These are phyloP conservation scores for Campoplex nolae DNA, from an alignment of 2,888 invertebrate genomes.

Conservation along the genomic window DNA sequence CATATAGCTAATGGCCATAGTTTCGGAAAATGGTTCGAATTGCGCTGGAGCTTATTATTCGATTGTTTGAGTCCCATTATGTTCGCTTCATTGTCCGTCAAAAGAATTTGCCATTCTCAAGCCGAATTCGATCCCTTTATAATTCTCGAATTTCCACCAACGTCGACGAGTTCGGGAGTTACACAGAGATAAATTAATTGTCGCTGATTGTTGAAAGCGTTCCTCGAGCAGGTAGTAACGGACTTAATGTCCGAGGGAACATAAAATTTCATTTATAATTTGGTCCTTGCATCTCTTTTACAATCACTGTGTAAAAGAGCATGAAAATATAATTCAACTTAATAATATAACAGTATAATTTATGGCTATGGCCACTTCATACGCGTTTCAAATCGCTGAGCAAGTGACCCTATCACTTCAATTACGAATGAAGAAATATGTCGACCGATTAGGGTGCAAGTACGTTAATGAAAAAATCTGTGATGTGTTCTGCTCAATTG, in stretches of 20 bases:
- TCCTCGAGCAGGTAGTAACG: slow-evolving; percentile 19
- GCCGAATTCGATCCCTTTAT: slow-evolving; percentile 5
- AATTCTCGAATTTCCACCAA: not conserved
- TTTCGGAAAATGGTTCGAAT: slow-evolving; percentile 41
- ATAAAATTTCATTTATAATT: slow-evolving; percentile 27
- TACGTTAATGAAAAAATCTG: not conserved
- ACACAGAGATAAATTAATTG: slow-evolving; percentile 53
- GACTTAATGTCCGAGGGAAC: not conserved
- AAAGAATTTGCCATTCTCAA: slow-evolving; percentile 55
- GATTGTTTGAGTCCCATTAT: slow-evolving; percentile 66
- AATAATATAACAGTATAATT: too few relatives aligned
- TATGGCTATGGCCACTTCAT: not conserved
- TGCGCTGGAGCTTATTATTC: slow-evolving; percentile 57
- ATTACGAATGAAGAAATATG: not conserved
- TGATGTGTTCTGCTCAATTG: too few relatives aligned
- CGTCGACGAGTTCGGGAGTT: not conserved
- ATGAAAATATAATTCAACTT: not conserved
- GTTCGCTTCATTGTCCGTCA: slow-evolving; percentile 59
- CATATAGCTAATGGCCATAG: slow-evolving; percentile 60
- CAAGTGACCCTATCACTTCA: not conserved
- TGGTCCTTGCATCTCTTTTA: not conserved
- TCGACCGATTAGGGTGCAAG: not conserved
- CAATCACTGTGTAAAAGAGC: not conserved
- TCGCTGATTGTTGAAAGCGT: slow-evolving; percentile 51
- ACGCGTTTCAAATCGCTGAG: not conserved